These are phyloP conservation scores for Plodia interpunctella DNA, from an alignment of 1,140 invertebrate genomes.

Conservation along the genomic window DNA sequence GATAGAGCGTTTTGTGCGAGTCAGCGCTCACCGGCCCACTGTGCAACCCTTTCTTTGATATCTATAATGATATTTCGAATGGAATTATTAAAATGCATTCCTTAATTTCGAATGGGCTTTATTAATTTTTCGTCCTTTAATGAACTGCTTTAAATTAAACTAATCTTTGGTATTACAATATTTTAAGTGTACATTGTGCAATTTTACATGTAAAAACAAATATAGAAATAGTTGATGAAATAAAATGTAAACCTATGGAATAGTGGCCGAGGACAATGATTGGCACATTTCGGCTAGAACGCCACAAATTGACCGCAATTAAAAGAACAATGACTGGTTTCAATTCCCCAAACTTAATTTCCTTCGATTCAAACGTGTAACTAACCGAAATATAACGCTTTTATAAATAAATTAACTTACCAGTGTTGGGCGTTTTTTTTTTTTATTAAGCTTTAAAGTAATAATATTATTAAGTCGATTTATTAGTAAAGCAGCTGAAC, in stretches of 20 bases:
- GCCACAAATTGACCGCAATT: constrained; percentile 69
- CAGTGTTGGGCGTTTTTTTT: constrained; percentile 14
- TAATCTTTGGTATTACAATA: not conserved
- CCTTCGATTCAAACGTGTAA: constrained; percentile 52
- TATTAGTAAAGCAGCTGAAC: too few species aligned
- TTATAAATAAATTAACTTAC: constrained; percentile 55
- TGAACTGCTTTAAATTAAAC: constrained; percentile 2
- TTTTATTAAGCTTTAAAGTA: not conserved
- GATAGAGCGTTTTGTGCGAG: constrained; percentile 74
- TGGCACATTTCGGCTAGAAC: constrained; percentile 67
- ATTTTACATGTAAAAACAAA: not conserved
- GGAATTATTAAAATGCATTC: constrained; percentile 61
- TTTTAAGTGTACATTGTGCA: too few species aligned
- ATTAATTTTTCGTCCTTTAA: not conserved
- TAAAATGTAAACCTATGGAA: not conserved
- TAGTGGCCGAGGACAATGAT: constrained; percentile 47
- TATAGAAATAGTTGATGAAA: not conserved
- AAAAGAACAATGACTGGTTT: constrained; percentile 72
- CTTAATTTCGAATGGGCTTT: constrained; percentile 14
- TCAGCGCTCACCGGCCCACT: constrained; percentile 62
- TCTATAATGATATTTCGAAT: constrained; percentile 71
- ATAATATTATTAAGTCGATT: not conserved
- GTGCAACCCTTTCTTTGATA: constrained; percentile 73
- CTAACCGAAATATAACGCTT: constrained; percentile 55
- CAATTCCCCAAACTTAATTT: constrained; percentile 72